phyloP scores from a whole-genome alignment of 92 coral and sea anemone species.

The Heteractis magnifica region DNA sequence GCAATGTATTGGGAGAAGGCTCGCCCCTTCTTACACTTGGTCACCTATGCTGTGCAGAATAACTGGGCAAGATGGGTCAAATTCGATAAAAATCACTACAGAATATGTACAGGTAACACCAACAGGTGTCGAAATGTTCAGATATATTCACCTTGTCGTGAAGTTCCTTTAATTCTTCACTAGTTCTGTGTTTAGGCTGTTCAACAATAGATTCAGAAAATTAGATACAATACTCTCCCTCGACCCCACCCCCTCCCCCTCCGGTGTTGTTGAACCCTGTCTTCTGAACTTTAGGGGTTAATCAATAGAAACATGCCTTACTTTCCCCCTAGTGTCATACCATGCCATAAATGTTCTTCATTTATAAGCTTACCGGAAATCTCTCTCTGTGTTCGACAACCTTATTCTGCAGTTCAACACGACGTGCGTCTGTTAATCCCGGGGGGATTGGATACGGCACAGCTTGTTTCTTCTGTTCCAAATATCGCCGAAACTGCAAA shows the following conservation, averaged over 20 bases:
- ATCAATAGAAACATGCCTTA: too few species aligned
- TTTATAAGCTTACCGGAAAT: slow-evolving; percentile 58
- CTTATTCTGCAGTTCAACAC: slow-evolving; percentile 82
- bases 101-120: neutral
- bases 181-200: slow-evolving; percentile 78
- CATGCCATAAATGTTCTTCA: too few species aligned
- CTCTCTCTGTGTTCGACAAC: slow-evolving; percentile 82
- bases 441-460: slow-evolving; percentile 81
- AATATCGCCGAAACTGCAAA: slow-evolving; percentile 77
- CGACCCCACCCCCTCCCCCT: too few species aligned
- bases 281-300: neutral
- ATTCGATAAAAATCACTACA: neutral
- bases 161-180: slow-evolving; percentile 73
- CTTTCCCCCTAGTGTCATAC: too few species aligned
- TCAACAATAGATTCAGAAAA: neutral
- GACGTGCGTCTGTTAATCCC: slow-evolving; percentile 82
- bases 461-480: slow-evolving; percentile 48
- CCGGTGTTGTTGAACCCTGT: too few species aligned
- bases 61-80: neutral
- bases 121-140: neutral
- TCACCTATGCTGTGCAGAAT: neutral
- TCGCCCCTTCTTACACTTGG: neutral
- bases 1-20: too few species aligned
- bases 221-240: neutral
- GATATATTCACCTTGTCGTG: slow-evolving; percentile 74